Evolutionary conservation across 2,888 invertebrate genomes (phyloP).

Genomic region (Cataglyphis cursor): DNA sequence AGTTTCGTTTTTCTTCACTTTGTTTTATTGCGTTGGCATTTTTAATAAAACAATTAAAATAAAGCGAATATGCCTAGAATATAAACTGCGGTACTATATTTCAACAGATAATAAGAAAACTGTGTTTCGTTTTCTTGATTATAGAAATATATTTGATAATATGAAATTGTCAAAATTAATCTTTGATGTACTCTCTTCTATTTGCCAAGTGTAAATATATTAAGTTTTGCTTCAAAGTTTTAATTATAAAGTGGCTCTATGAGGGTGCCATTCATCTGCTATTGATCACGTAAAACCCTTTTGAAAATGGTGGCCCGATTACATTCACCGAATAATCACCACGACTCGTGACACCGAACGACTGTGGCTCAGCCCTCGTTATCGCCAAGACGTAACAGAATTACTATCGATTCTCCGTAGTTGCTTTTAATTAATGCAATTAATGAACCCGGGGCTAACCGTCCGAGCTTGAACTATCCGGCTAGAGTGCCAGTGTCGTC

Average conservation of each 20-base stretch:
- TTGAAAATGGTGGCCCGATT: slow-evolving; percentile 27
- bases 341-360: slow-evolving; percentile 42
- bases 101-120: neutral
- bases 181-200: neutral
- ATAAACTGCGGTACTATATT: neutral
- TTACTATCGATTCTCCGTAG: slow-evolving; percentile 74
- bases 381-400: slow-evolving; percentile 72
- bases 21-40: neutral
- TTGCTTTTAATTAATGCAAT: slow-evolving; percentile 79
- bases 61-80: neutral
- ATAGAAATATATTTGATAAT: neutral
- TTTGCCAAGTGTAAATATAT: neutral
- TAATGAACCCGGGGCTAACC: slow-evolving; percentile 74
- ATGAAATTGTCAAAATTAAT: neutral
- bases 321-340: slow-evolving; percentile 37
- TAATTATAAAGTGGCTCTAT: slow-evolving; percentile 12
- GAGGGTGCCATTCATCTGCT: slow-evolving; percentile 10
- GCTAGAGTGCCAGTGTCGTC: slow-evolving; percentile 21
- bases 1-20: neutral
- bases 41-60: neutral
- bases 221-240: neutral
- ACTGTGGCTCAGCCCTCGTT: slow-evolving; percentile 54
- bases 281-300: slow-evolving; percentile 42
- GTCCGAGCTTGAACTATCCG: slow-evolving; percentile 68
- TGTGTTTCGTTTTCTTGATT: slow-evolving; percentile 3